Evolutionary conservation across 64 coral and sea anemone genomes (phyloP), one percentile per base, ranked within the genome.

Genomic region (Montipora foliosa): DNA sequence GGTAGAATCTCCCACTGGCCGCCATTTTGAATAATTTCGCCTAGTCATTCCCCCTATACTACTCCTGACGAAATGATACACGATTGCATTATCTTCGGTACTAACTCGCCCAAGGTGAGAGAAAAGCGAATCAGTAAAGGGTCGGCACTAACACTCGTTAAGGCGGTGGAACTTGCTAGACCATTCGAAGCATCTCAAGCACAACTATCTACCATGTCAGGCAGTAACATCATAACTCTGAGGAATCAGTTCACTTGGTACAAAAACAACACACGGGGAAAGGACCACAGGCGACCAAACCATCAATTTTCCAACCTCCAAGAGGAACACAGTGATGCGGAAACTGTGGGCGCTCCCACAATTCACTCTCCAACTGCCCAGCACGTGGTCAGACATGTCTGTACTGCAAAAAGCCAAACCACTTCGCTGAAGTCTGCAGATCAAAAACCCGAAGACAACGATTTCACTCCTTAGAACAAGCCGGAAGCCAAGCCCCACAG

Each of bases 361-460:
- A 74, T 74, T 20, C 71, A 20, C 19, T 20, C 4, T 74, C 71
- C 22, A 74, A 74, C 15, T 95, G 84, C 19, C 71, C 3, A 74
- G 21, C 71, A 74, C 71, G 4, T 74, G n/a, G 89, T 15, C 83
- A 95, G 80, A 87, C 29, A 29, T 95, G 76, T 52, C 68, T 76
- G 15, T 92, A 92, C 49, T 92, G 83, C 69, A 92, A 95, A 57
- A 89, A 95, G 53, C 45, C 79, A 49, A 70, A 70, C 58, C 93
- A 95, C 74, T 95, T 90, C 52, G 79, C 52, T 11, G 55, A 81
- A 61, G 79, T 81, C 21, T 81, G 53, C 29, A 14, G 21, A 21
- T 61, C 79, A 22, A 81, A 81, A 22, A 4, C 20, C 79, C 79
- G 17, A 3, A 79, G 77, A 79, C 77, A 79, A 20, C 52, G 52